Percentiles rank a stretch among this genome's conserved stretches.
Conservation (phyloP, 2,888 invertebrate genomes). For the Blomia tropicalis region DNA sequence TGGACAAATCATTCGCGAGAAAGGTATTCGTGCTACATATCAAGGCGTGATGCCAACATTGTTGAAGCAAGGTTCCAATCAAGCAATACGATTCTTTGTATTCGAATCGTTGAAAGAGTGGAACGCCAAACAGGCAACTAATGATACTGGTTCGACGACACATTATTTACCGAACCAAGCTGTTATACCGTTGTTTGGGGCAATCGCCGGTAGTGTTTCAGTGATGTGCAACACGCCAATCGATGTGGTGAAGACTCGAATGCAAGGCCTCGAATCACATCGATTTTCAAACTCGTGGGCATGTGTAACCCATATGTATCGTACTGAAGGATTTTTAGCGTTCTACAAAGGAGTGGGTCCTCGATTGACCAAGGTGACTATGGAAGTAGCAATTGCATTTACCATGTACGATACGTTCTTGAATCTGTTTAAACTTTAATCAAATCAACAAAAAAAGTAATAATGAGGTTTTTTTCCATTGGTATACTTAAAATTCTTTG, state of each 20-base stretch:
- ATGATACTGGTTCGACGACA: too few relatives aligned
- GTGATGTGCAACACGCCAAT: constrained; percentile 97
- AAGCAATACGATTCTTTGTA: constrained; percentile 92
- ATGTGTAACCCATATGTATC: constrained; percentile 77
- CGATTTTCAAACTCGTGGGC: constrained; percentile 88
- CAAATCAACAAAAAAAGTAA: background rate
- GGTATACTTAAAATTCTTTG: background rate
- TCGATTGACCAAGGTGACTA: constrained; percentile 43
- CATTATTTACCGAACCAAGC: too few relatives aligned
- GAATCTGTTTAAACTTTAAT: background rate
- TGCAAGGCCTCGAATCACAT: constrained; percentile 94
- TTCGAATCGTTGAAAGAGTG: constrained; percentile 86
- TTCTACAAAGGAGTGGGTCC: constrained; percentile 99
- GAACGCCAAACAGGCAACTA: constrained; percentile 30
- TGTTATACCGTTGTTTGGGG: constrained; percentile 79
- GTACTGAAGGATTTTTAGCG: constrained; percentile 74
- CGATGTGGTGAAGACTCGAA: constrained; percentile 95
- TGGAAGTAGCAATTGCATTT: background rate
- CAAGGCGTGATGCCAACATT: constrained; percentile 75
- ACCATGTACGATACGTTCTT: background rate
- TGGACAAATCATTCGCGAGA: constrained; percentile 58
- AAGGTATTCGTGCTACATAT: constrained; percentile 54
- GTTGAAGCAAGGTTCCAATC: constrained; percentile 94
- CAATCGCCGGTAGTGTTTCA: constrained; percentile 81
- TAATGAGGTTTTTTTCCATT: background rate